These are phyloP conservation scores for Oreohelix idahoensis DNA, from an alignment of 1,140 invertebrate species.

Conservation along the genomic window DNA sequence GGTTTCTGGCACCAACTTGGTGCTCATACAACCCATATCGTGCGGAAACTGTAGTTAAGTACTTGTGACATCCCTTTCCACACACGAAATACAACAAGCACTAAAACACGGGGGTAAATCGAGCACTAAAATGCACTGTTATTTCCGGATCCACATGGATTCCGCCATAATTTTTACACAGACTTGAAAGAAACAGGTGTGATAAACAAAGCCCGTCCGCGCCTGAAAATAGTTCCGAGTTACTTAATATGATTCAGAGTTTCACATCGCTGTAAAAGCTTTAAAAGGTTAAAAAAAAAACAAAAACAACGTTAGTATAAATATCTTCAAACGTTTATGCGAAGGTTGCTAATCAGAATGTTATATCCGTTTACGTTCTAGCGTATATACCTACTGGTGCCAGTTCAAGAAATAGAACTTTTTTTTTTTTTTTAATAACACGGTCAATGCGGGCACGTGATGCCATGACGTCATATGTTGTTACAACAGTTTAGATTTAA, in stretches of 20 bases:
- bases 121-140: constrained; percentile 48
- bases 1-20: constrained; percentile 69
- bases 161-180: constrained; percentile 51
- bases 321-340: no score
- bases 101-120: constrained; percentile 40
- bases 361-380: no score
- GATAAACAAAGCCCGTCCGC: constrained; percentile 42
- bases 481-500: constrained; percentile 66
- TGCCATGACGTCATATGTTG: constrained; percentile 61
- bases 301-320: no score
- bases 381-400: background rate
- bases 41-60: constrained; percentile 54
- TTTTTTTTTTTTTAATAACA: constrained; percentile 44
- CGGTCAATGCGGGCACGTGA: constrained; percentile 51
- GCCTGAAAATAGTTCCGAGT: constrained; percentile 45
- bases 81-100: constrained; percentile 27
- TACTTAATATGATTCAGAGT: background rate
- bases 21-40: constrained; percentile 71
- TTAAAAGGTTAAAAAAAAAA: no score
- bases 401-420: background rate
- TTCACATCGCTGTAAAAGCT: background rate
- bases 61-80: constrained; percentile 57
- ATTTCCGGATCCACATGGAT: constrained; percentile 52
- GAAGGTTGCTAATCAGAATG: no score
- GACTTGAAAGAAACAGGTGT: constrained; percentile 35